These are phyloP conservation scores for Corythornis madagascariensis DNA, from an alignment of 2,113 vertebrate species.

Conservation along the genomic window DNA sequence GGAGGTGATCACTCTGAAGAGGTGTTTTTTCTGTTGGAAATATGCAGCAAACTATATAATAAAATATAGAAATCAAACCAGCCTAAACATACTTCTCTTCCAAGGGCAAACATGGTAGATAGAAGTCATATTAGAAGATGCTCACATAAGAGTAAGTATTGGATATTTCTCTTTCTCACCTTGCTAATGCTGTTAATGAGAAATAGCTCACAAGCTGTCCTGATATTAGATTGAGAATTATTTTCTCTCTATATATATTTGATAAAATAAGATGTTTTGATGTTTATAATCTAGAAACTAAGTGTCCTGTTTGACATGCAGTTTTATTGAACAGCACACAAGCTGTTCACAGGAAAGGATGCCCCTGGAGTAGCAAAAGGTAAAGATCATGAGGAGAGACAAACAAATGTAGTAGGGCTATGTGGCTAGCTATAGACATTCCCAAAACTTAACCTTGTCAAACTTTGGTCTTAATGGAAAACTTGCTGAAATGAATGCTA, in stretches of 20 bases:
- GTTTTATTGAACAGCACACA: not conserved
- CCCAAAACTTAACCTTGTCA: not conserved
- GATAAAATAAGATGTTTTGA: not conserved
- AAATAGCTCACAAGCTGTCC: not conserved
- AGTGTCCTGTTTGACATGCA: not conserved
- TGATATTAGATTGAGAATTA: not conserved
- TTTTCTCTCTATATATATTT: not conserved
- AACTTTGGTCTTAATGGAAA: not conserved
- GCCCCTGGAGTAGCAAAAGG: not conserved
- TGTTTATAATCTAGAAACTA: not conserved
- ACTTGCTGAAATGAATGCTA: not conserved
- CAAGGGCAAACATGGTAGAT: not conserved
- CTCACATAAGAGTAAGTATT: not conserved
- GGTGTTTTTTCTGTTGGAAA: not conserved
- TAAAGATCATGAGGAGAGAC: not conserved
- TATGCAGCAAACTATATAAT: not conserved
- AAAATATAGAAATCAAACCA: not conserved
- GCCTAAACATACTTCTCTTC: not conserved
- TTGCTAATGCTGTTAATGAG: not conserved
- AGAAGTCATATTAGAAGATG: not conserved
- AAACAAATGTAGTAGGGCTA: not conserved
- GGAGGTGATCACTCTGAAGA: not conserved
- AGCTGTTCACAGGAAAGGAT: not conserved
- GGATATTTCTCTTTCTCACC: not conserved
- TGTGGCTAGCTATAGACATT: not conserved